Percentiles rank a stretch among this genome's conserved stretches.
Conservation (phyloP, 2,797 vertebrate species). For the Morelia viridis region DNA sequence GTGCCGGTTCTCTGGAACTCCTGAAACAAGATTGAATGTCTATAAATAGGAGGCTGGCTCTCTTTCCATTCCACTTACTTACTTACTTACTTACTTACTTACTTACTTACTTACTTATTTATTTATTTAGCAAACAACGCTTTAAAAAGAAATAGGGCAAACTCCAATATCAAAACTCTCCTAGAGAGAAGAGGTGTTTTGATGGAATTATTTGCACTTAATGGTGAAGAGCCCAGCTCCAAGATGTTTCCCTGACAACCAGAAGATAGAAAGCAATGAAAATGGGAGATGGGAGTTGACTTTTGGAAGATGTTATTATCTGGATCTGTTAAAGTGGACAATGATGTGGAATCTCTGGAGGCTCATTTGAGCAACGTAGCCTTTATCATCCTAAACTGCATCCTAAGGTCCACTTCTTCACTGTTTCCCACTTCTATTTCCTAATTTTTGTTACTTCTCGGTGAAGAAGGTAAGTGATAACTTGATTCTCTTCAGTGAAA, state of each 20-base stretch:
- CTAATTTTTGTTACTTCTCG: neutral
- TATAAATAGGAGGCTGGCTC: neutral
- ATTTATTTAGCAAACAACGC: neutral
- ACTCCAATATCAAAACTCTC: neutral
- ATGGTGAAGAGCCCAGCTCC: neutral
- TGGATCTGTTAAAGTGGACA: neutral
- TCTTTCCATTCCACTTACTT: fast-evolving
- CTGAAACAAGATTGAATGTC: neutral
- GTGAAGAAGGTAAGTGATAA: neutral
- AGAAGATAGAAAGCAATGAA: neutral
- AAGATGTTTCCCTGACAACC: conserved; percentile 10
- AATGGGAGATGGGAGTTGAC: neutral
- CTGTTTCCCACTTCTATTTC: fast-evolving
- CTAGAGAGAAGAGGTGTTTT: neutral
- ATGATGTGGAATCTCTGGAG: neutral
- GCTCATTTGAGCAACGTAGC: neutral
- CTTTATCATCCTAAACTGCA: neutral
- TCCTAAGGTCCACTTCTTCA: fast-evolving
- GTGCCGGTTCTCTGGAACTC: neutral
- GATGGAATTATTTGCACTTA: neutral
- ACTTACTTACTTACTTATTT: neutral
- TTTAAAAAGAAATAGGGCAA: neutral
- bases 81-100: neutral
- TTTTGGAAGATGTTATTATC: neutral
- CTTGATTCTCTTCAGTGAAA: neutral